Conservation (phyloP, 2,888 invertebrate species). For the Lypha dubia region DNA sequence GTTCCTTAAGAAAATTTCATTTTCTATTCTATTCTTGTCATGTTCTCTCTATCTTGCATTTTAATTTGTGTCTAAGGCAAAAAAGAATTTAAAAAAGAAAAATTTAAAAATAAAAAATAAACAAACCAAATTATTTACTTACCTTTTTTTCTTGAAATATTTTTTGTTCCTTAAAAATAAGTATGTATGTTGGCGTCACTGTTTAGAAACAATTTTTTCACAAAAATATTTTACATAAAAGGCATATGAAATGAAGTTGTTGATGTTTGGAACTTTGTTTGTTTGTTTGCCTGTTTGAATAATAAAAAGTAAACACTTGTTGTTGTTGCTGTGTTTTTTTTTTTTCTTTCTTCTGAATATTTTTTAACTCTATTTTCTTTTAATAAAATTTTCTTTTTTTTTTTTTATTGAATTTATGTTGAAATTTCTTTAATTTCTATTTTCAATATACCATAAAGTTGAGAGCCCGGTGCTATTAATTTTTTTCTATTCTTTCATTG, state of each 20-base stretch:
- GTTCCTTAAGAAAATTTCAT: background rate
- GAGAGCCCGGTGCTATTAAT: background rate
- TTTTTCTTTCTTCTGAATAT: background rate
- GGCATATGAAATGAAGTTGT: background rate
- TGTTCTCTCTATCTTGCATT: constrained; percentile 1
- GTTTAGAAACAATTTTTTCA: background rate
- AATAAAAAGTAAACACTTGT: constrained; percentile 27
- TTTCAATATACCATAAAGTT: background rate
- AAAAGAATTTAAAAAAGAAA: no score
- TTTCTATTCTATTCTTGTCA: background rate
- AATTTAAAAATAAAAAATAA: no score
- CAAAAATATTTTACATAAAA: background rate
- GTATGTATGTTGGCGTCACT: no score
- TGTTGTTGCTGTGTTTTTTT: no score
- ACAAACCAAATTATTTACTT: constrained; percentile 28
- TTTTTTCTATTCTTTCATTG: constrained; percentile 8
- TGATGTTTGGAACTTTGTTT: background rate
- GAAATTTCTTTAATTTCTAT: background rate
- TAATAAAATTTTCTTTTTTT: background rate
- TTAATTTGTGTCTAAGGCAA: constrained; percentile 46
- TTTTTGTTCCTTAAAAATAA: background rate
- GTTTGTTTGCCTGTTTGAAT: background rate
- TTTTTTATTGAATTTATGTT: background rate
- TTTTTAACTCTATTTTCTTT: constrained; percentile 11
- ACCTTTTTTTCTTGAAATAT: constrained; percentile 41